These are phyloP conservation scores for Heteromormyrus szaboi DNA, from an alignment of 2,797 vertebrate species.

Conservation along the genomic window DNA sequence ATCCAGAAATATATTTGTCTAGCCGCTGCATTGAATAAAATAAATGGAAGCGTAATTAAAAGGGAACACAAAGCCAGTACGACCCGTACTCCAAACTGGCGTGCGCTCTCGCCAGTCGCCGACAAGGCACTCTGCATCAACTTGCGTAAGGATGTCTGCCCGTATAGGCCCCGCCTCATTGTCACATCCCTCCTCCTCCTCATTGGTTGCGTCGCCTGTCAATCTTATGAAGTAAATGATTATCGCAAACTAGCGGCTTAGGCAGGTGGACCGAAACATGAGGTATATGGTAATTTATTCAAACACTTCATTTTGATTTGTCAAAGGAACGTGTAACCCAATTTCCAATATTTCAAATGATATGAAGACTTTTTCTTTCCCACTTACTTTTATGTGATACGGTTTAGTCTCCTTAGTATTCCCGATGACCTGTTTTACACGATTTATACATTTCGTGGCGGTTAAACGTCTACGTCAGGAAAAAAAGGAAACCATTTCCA, in stretches of 20 bases:
- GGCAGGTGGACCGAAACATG: constrained; percentile 10
- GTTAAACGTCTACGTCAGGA: background rate
- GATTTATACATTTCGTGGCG: background rate
- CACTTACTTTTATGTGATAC: background rate
- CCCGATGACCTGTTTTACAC: background rate
- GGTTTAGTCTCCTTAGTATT: background rate
- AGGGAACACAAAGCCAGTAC: constrained; percentile 4
- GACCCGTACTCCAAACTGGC: background rate
- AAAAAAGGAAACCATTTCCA: background rate
- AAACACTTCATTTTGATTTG: constrained; percentile 7
- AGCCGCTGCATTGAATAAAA: background rate
- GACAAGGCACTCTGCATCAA: background rate
- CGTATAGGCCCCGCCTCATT: background rate
- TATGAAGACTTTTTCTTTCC: background rate
- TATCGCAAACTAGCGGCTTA: background rate
- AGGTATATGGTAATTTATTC: background rate
- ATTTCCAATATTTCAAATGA: background rate
- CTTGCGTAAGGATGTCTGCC: constrained; percentile 15
- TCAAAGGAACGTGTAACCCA: background rate
- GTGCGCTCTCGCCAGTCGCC: background rate
- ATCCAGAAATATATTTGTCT: background rate
- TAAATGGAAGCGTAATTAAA: background rate
- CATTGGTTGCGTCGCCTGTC: constrained; percentile 16
- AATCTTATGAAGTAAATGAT: background rate
- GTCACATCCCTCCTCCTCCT: background rate